Evolutionary conservation across 2,888 invertebrate species (phyloP).

Genomic region (Lepeophtheirus nordmannii): DNA sequence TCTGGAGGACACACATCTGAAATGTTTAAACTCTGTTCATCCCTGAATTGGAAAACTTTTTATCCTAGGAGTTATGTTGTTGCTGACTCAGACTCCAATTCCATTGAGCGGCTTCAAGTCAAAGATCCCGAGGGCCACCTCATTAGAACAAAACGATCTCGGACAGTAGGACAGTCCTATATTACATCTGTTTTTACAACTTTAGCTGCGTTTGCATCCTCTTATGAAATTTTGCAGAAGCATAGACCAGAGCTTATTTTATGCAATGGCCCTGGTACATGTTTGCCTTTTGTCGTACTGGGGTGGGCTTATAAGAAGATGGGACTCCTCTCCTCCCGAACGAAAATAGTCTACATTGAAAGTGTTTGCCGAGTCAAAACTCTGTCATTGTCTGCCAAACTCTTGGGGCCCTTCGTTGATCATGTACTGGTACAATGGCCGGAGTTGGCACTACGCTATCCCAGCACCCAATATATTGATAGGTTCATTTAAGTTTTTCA

Average conservation of each 20-base stretch:
- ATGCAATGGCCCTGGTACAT: slow-evolving; percentile 93
- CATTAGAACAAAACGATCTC: slow-evolving; percentile 56
- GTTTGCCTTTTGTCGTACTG: slow-evolving; percentile 68
- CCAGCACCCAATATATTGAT: slow-evolving; percentile 58
- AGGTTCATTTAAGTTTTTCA: slow-evolving; percentile 39
- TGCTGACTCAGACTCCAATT: slow-evolving; percentile 60
- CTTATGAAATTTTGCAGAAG: slow-evolving; percentile 37
- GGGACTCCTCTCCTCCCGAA: slow-evolving; percentile 31
- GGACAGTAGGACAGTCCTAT: slow-evolving; percentile 74
- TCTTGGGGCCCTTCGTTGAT: slow-evolving; percentile 67
- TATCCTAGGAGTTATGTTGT: slow-evolving; percentile 58
- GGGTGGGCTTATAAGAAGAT: slow-evolving; percentile 57
- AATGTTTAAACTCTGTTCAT: slow-evolving; percentile 56
- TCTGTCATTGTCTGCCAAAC: slow-evolving; percentile 72
- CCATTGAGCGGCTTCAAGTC: slow-evolving; percentile 34
- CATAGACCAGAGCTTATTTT: slow-evolving; percentile 63
- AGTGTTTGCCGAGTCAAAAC: slow-evolving; percentile 82
- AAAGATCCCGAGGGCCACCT: neutral
- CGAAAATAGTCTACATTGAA: slow-evolving; percentile 75
- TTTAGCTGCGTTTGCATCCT: slow-evolving; percentile 41
- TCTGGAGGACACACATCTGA: slow-evolving; percentile 92
- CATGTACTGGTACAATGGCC: slow-evolving; percentile 87
- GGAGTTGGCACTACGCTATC: slow-evolving; percentile 48
- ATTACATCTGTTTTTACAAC: slow-evolving; percentile 62
- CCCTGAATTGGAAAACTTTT: slow-evolving; percentile 48